Evolutionary conservation across 2,113 vertebrate species (phyloP), one percentile per base, ranked within the genome.

Genomic region (Pelusios castaneus): DNA sequence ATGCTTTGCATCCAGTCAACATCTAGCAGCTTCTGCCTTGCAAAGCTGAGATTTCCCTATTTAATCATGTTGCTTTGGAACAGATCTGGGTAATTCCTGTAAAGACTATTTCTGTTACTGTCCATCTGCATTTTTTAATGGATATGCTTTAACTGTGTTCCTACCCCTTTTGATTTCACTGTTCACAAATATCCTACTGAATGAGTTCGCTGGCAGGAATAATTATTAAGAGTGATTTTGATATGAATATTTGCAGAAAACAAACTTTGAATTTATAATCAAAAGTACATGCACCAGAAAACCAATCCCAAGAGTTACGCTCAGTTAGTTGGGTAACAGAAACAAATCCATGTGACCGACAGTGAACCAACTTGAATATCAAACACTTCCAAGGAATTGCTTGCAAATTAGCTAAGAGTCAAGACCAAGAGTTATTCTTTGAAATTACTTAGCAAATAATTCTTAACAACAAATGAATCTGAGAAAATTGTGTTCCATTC

Each of bases 201-300:
- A 93, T 86, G 94, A 93, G 94, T 94, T 96, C 94, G 82, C 82
- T 96, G 88, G 89, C 92, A 93, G 77, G 82, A 96, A 96, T 93
- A 95, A 79, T 96, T 95, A 95, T 92, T 80, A 82, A 95, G 94
- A 96, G 94, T 96, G 95, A 97, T 95, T 93, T 95, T 80, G 90
- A 88, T 17, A 0, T 96, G 95, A 97, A 96, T 54, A 29, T 49
- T 43, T 41, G 49, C 24, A 67, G 41, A 43, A 24, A 96, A 96
- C 95, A 96, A 76, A 95, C 94, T 96, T 97, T 91, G 94, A 92
- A 87, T 84, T 94, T 83, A 85, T 93, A 95, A 95, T 87, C 90
- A 95, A 49, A 77, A 47, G 2, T 56, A 41, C 8, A 78, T 7
- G 41, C 41, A 76, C 24, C 24, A 45, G 63, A 70, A 38, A 38